A percentile compares a stretch with the other conserved stretches of the same genome.
Conservation (phyloP, 2,888 invertebrate genomes). For the Yponomeuta cagnagella region DNA sequence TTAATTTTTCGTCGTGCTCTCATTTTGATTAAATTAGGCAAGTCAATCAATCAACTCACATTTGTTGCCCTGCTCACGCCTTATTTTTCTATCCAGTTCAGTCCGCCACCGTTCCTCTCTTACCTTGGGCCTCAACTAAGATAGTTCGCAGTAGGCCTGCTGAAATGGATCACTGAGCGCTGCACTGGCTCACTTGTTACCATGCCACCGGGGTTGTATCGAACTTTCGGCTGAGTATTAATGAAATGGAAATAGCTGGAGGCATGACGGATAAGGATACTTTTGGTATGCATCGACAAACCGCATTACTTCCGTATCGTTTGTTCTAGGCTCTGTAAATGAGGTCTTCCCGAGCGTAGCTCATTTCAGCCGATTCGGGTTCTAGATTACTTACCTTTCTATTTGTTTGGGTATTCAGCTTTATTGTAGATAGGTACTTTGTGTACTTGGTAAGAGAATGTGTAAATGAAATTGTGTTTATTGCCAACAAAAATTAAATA, state of each 20-base stretch:
- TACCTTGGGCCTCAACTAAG: neutral
- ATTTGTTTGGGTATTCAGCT: neutral
- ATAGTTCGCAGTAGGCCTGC: neutral
- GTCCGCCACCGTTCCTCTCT: no score
- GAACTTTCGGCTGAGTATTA: neutral
- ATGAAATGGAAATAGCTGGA: neutral
- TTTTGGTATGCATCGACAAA: neutral
- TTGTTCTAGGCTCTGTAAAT: neutral
- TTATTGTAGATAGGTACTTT: no score
- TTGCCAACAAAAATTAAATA: no score
- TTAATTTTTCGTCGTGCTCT: no score
- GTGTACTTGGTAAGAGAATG: no score
- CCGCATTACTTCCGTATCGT: neutral
- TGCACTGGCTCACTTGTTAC: slow-evolving; percentile 1
- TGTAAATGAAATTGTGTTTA: no score
- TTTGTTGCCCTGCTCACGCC: no score
- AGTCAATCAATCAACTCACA: no score
- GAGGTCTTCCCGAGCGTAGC: neutral
- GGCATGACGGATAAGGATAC: neutral
- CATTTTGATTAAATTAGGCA: no score
- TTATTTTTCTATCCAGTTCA: no score
- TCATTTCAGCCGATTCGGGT: neutral
- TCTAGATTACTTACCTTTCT: neutral
- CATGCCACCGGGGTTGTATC: neutral
- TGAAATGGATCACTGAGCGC: slow-evolving; percentile 26